phyloP scores from a whole-genome alignment of 2,113 vertebrate species.

The Cyphomyrus discorhynchus region DNA sequence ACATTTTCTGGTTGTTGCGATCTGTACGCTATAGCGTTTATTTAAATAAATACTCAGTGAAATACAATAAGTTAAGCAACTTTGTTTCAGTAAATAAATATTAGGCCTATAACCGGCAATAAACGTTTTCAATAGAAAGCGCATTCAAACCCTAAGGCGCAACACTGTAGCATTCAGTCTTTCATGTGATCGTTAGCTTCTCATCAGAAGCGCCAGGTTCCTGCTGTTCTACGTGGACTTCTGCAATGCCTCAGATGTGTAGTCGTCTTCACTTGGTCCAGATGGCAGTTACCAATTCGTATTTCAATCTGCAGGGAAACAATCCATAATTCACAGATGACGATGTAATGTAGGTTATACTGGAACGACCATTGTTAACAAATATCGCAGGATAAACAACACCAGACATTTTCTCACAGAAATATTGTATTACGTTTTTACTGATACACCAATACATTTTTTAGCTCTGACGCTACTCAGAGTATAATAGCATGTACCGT shows the following conservation, averaged over 20 bases:
- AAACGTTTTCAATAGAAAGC: slow-evolving; percentile 24
- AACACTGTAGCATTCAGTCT: slow-evolving; percentile 54
- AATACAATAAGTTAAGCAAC: slow-evolving; percentile 77
- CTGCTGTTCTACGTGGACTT: slow-evolving; percentile 34
- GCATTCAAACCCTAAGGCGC: slow-evolving; percentile 42
- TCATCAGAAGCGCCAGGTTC: slow-evolving; percentile 15
- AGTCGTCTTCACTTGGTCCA: slow-evolving; percentile 55
- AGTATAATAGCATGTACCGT: background rate
- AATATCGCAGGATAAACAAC: background rate
- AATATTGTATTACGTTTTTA: background rate
- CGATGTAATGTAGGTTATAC: background rate
- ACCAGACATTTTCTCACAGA: background rate
- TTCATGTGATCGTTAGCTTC: slow-evolving; percentile 22
- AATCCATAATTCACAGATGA: background rate
- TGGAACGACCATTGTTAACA: background rate
- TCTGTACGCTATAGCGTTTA: slow-evolving; percentile 61
- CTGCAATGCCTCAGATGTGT: slow-evolving; percentile 56
- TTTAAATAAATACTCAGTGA: slow-evolving; percentile 87
- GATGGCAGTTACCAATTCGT: slow-evolving; percentile 45
- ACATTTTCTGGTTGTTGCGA: slow-evolving; percentile 26
- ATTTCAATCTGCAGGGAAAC: slow-evolving; percentile 30
- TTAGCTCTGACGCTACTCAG: background rate
- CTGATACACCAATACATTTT: background rate
- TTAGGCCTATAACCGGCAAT: slow-evolving; percentile 28
- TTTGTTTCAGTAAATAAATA: slow-evolving; percentile 63